Percentiles rank a stretch among this genome's conserved stretches.
Evolutionary conservation across 2,797 vertebrate species (phyloP).

Genomic region (Sebastolobus alascanus): DNA sequence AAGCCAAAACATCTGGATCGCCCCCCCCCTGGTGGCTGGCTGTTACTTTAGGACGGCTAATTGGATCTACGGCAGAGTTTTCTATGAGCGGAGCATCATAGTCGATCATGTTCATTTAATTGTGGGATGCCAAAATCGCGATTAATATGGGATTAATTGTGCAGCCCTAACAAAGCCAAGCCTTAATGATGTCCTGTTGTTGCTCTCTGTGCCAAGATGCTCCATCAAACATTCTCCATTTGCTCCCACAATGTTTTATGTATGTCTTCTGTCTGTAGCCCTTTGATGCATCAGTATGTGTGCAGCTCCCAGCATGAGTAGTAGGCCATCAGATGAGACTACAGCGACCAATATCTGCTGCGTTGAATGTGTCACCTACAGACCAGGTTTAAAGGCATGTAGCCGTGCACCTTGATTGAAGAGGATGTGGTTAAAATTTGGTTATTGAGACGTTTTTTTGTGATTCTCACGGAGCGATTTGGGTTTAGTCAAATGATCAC

Average conservation of each 20-base stretch:
- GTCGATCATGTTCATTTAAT: too few relatives aligned
- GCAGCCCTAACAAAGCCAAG: too few relatives aligned
- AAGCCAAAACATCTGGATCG: too few relatives aligned
- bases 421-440: conserved; percentile 70
- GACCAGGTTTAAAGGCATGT: background rate
- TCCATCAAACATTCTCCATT: background rate
- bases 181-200: too few relatives aligned
- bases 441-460: conserved; percentile 42
- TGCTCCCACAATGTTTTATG: background rate
- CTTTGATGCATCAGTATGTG: conserved; percentile 26
- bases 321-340: conserved; percentile 18
- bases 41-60: too few relatives aligned
- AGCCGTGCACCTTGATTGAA: conserved; percentile 24
- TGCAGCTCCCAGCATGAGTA: conserved; percentile 13
- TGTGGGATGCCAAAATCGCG: too few relatives aligned
- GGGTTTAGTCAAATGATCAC: conserved; percentile 31
- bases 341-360: conserved; percentile 22
- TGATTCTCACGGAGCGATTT: conserved; percentile 21
- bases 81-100: too few relatives aligned
- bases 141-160: too few relatives aligned
- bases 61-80: too few relatives aligned
- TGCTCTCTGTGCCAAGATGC: background rate
- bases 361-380: conserved; percentile 2
- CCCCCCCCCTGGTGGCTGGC: too few relatives aligned
- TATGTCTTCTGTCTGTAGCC: background rate